phyloP scores from a whole-genome alignment of 92 coral and sea anemone genomes.

The Palythoa heliodiscus region DNA sequence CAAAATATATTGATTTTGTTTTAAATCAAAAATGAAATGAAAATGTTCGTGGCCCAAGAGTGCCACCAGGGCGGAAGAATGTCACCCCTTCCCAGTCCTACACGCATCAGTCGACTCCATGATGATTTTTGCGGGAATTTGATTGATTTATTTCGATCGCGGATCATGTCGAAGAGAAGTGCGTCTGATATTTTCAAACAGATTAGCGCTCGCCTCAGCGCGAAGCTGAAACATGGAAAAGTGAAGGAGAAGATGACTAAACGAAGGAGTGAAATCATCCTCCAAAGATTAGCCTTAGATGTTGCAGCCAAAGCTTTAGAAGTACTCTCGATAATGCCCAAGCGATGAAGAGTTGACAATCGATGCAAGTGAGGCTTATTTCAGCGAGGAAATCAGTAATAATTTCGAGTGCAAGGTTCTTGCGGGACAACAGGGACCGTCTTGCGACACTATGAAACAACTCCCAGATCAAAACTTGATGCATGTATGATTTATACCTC shows the following conservation, averaged over 20 bases:
- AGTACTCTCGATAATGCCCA: constrained; percentile 17
- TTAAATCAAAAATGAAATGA: constrained; percentile 12
- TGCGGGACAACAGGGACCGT: constrained; percentile 17
- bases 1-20: constrained; percentile 16
- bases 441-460: constrained; percentile 1
- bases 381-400: neutral
- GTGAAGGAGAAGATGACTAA: constrained; percentile 1
- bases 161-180: constrained; percentile 31
- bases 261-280: constrained; percentile 19
- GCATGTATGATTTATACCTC: constrained; percentile 15
- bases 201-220: constrained; percentile 25
- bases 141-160: neutral
- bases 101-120: neutral
- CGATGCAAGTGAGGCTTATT: constrained; percentile 22
- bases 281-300: constrained; percentile 9
- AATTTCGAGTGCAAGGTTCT: constrained; percentile 24
- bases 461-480: constrained; percentile 26
- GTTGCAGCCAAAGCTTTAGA: constrained; percentile 22
- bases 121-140: neutral
- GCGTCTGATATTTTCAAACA: constrained; percentile 4
- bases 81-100: constrained; percentile 34
- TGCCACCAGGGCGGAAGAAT: constrained; percentile 39
- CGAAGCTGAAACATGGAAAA: constrained; percentile 9
- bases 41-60: constrained; percentile 39
- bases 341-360: constrained; percentile 12